Base-by-base conservation (phyloP, 2,113 vertebrate genomes). In the Pterocles gutturalis region DNA sequence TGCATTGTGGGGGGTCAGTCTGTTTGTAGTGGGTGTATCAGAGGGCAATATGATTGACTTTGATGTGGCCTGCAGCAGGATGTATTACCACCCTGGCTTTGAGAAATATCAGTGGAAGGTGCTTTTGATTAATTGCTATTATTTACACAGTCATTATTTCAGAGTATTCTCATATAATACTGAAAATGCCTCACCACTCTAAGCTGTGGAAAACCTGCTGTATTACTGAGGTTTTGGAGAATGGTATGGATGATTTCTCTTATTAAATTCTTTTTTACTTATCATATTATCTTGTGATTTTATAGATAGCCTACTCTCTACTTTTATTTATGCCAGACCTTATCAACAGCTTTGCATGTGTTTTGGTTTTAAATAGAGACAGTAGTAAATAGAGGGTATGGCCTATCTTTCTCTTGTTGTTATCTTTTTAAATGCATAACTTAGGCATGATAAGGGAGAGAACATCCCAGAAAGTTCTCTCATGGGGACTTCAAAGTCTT, bases 311-410 rank as follows among this genome's bases (percentile, higher is more conserved):
- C 71, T 38, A 58, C 8, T 57, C 34, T 75, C 51, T 91, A 19
- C n/a, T 79, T 84, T 79, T 65, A 75, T 91, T 85, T 57, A 66
- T 64, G n/a, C 15, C 55, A 78, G 55, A 66, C 66, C 31, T 90
- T 85, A 88, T 80, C 75, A 88, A 8, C 57, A 61, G 73, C 36
- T 88, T 95, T 91, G 73, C 22, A 65, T 64, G 71, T 55, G 51
- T 75, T 97, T 75, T 48, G 67, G 38, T 89, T 93, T 93, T 66
- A 88, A 87, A 76, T 41, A 28, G 55, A 95, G 81, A 69, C 2
- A 62, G 12, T 46, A 87, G 73, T 41, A 84, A 66, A 90, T 55
- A 21, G 38, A 92, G 72, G 54, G 36, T 70, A 65, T 45, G 24
- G 66, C 53, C 62, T 79, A 67, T 84, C 88, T 93, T 91, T 58